Evolutionary conservation across 2,113 vertebrate species (phyloP), one percentile per base, ranked within the genome.

Genomic region (Istiophorus platypterus): DNA sequence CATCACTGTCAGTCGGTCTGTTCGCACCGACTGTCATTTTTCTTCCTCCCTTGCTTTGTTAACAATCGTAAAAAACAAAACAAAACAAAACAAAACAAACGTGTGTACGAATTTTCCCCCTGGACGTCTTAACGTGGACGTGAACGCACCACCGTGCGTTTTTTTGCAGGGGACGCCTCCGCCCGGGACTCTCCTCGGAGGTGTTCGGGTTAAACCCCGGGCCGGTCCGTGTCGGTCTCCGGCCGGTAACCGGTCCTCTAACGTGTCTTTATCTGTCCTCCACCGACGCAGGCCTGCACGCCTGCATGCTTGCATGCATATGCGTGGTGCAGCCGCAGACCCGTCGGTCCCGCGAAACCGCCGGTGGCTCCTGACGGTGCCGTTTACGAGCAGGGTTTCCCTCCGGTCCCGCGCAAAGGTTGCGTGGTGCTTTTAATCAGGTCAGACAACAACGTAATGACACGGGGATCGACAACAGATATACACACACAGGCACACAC

Each of bases 381-480:
- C n/a, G n/a, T n/a, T 5, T 7, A 18, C 20, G 6, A 27, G 18
- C 26, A 7, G 34, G 0, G n/a, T 34, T 24, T 14, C 61, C 39
- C 42, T 74, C 65, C 18, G 14, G 15, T 17, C 45, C 31, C 2
- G 1, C 75, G 22, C 20, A 62, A 70, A 37, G 4, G n/a, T 82
- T 57, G 18, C 68, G 24, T 24, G 74, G 31, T 7, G 58, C 54
- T 54, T 78, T 81, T 65, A 47, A 78, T 64, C 31, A 24, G 58
- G 27, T 22, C 12, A 7, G 52, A n/a, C 15, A 72, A 11, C 61
- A 27, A 64, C 47, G 34, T 62, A 58, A 52, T 65, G 12, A 73
- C 51, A 76, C n/a, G n/a, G n/a, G n/a, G n/a, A n/a, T n/a, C n/a
- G n/a, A n/a, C n/a, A n/a, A n/a, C n/a, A n/a, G n/a, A n/a, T 37